These are phyloP conservation scores for Aricia artaxerxes DNA, from an alignment of 2,888 invertebrate species.

Conservation along the genomic window DNA sequence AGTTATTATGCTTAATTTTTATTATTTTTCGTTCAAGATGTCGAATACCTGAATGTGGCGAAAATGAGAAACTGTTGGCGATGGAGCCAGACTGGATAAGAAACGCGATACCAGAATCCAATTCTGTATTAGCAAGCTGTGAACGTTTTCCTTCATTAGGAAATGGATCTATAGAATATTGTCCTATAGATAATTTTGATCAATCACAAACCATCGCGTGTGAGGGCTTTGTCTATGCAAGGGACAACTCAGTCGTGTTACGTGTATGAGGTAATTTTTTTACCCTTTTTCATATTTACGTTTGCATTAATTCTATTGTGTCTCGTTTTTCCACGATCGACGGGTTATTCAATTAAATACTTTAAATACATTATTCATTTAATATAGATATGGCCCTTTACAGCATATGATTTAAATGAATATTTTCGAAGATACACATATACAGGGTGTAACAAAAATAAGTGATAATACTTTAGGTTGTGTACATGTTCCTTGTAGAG, in stretches of 20 bases:
- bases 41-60: constrained; percentile 64
- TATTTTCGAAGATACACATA: too few relatives aligned
- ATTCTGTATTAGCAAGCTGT: constrained; percentile 54
- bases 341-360: too few relatives aligned
- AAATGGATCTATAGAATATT: constrained; percentile 45
- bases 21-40: constrained; percentile 53
- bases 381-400: too few relatives aligned
- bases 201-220: constrained; percentile 38
- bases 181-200: constrained; percentile 54
- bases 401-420: too few relatives aligned
- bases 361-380: too few relatives aligned
- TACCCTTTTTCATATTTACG: too few relatives aligned
- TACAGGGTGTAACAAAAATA: too few relatives aligned
- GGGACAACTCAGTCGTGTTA: constrained; percentile 48
- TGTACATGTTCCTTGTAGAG: too few relatives aligned
- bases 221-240: constrained; percentile 45
- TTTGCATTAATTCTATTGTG: too few relatives aligned
- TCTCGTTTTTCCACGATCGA: too few relatives aligned
- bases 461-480: too few relatives aligned
- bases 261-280: constrained; percentile 45
- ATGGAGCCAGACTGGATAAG: constrained; percentile 55
- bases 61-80: constrained; percentile 42
- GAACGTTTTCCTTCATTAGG: constrained; percentile 40
- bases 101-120: constrained; percentile 56
- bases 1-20: not conserved